Evolutionary conservation across 2,113 vertebrate genomes (phyloP).

Genomic region (Lepisosteus osseus): DNA sequence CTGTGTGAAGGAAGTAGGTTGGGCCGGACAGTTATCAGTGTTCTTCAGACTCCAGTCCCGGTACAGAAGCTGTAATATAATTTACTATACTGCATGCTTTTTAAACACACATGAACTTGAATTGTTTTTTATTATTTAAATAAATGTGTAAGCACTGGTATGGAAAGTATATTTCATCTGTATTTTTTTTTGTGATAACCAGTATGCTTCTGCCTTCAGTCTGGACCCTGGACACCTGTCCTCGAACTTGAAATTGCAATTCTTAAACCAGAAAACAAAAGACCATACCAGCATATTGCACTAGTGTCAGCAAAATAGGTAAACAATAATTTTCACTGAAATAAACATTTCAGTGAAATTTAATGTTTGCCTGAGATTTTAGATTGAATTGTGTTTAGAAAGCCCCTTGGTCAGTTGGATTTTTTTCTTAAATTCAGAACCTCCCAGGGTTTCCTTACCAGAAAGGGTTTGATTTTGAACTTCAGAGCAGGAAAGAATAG

Average conservation of each 20-base stretch:
- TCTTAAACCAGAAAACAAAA: no score
- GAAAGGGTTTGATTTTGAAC: no score
- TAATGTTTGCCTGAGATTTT: no score
- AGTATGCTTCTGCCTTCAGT: background rate
- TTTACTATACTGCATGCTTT: slow-evolving; percentile 42
- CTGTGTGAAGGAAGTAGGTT: no score
- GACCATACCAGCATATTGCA: background rate
- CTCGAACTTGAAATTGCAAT: background rate
- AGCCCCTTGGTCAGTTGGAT: no score
- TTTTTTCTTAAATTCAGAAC: no score
- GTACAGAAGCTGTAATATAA: slow-evolving; percentile 41
- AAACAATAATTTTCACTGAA: background rate
- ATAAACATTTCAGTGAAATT: no score
- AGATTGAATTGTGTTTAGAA: no score
- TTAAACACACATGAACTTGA: slow-evolving; percentile 40
- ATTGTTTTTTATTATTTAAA: slow-evolving; percentile 41
- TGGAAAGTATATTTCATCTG: slow-evolving; percentile 21
- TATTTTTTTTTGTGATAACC: slow-evolving; percentile 27
- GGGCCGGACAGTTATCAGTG: no score
- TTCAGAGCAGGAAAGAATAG: no score
- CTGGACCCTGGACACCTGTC: background rate
- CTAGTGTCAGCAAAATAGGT: background rate
- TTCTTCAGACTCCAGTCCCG: slow-evolving; percentile 24
- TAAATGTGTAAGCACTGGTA: slow-evolving; percentile 37
- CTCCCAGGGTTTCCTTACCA: no score